Conservation (phyloP, 2,797 vertebrate species). For the Lepus townsendii region DNA sequence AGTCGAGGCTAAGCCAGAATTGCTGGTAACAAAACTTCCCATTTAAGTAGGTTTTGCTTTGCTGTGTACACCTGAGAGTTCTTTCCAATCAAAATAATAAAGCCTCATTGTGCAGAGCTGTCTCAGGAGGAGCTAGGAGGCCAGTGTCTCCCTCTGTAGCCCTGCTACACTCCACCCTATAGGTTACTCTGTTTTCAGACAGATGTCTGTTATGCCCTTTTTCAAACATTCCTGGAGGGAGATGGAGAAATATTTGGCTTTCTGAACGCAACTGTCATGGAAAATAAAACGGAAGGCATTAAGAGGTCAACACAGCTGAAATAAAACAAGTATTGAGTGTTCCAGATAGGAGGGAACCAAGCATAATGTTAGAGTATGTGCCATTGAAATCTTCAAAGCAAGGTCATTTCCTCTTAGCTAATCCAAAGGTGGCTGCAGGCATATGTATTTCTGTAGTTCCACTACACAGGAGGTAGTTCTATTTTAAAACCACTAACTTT, state of each 20-base stretch:
- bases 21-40: slow-evolving; percentile 10
- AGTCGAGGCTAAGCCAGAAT: not conserved
- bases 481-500: slow-evolving; percentile 48
- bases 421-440: not conserved
- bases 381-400: not conserved
- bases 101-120: not conserved
- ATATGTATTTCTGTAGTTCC: not conserved
- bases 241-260: slow-evolving; percentile 53
- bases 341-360: not conserved
- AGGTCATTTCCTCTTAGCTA: not conserved
- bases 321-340: not conserved
- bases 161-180: not conserved
- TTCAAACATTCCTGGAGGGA: slow-evolving; percentile 64
- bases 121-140: not conserved
- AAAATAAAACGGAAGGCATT: slow-evolving; percentile 70
- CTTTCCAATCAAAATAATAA: slow-evolving; percentile 4
- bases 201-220: not conserved
- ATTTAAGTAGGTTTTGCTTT: slow-evolving; percentile 53
- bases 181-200: not conserved
- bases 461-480: not conserved
- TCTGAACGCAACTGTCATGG: slow-evolving; percentile 29
- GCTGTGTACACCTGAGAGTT: not conserved
- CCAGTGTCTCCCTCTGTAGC: not conserved
- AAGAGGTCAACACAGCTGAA: slow-evolving; percentile 58
- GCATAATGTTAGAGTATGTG: not conserved